Conservation (phyloP, 2,797 vertebrate genomes). For the Sebastes taczanowskii region DNA sequence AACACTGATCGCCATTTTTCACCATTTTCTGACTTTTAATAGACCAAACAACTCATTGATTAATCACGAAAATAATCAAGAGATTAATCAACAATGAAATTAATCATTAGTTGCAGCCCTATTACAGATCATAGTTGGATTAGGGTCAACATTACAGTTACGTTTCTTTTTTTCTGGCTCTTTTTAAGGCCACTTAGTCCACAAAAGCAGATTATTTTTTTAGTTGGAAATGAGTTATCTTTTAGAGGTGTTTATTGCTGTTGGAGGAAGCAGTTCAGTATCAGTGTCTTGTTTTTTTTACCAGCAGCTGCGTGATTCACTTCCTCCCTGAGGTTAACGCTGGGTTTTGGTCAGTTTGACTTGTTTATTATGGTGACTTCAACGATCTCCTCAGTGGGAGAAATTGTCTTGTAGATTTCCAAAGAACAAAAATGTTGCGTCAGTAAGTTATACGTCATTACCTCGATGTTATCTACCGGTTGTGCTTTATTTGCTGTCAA, state of each 20-base stretch:
- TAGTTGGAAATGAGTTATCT: neutral
- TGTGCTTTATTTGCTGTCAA: neutral
- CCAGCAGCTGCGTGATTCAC: slow-evolving; percentile 32
- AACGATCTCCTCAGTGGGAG: neutral
- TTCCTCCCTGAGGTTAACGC: slow-evolving; percentile 21
- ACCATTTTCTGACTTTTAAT: too few relatives aligned
- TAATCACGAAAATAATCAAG: too few relatives aligned
- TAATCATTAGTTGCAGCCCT: too few relatives aligned
- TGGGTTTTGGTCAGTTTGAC: neutral
- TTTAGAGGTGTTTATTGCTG: neutral
- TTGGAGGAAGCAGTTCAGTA: slow-evolving; percentile 11
- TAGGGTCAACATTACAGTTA: neutral
- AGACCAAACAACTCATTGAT: too few relatives aligned
- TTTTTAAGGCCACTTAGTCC: neutral
- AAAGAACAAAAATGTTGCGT: neutral
- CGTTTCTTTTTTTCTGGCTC: neutral
- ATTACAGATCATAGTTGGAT: neutral
- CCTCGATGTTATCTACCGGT: neutral
- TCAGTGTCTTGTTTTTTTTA: slow-evolving; percentile 7
- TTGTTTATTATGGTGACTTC: neutral
- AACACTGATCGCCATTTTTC: too few relatives aligned
- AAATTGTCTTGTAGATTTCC: neutral
- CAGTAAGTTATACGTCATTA: neutral
- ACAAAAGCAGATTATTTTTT: neutral
- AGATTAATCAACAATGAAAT: too few relatives aligned